These are phyloP conservation scores for Rousettus leschenaultii DNA, from an alignment of 2,113 vertebrate species.

Conservation along the genomic window DNA sequence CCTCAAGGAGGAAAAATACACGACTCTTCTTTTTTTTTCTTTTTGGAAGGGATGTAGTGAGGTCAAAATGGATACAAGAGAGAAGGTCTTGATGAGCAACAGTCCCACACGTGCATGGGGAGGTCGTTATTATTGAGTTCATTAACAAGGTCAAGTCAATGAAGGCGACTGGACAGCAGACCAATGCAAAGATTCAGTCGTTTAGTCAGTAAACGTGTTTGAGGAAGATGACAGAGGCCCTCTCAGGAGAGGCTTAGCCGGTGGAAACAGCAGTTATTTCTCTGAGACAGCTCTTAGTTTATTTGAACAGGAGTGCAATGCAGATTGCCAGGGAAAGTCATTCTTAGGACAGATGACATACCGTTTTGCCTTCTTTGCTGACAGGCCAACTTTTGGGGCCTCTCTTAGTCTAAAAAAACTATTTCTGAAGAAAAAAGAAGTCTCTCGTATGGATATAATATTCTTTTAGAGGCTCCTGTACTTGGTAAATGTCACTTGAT, in stretches of 20 bases:
- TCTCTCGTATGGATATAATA: neutral
- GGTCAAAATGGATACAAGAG: neutral
- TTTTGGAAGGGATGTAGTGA: neutral
- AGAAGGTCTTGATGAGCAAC: neutral
- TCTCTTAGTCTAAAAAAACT: neutral
- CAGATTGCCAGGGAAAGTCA: neutral
- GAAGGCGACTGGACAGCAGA: neutral
- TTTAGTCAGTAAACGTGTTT: neutral
- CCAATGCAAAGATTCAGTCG: neutral
- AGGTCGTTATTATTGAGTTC: neutral
- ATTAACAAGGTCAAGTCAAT: neutral
- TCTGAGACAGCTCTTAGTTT: neutral
- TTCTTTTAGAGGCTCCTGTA: neutral
- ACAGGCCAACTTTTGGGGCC: neutral
- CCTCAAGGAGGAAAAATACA: neutral
- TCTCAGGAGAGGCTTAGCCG: neutral
- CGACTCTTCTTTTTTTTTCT: neutral
- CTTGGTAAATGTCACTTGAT: neutral
- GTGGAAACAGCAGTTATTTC: neutral
- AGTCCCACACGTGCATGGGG: accelerated
- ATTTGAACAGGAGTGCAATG: neutral
- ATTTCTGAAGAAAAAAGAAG: neutral
- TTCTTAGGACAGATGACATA: neutral
- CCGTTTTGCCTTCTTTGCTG: neutral
- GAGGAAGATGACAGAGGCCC: accelerated